phyloP scores from a whole-genome alignment of 2,113 vertebrate species.

The Danionella cerebrum region DNA sequence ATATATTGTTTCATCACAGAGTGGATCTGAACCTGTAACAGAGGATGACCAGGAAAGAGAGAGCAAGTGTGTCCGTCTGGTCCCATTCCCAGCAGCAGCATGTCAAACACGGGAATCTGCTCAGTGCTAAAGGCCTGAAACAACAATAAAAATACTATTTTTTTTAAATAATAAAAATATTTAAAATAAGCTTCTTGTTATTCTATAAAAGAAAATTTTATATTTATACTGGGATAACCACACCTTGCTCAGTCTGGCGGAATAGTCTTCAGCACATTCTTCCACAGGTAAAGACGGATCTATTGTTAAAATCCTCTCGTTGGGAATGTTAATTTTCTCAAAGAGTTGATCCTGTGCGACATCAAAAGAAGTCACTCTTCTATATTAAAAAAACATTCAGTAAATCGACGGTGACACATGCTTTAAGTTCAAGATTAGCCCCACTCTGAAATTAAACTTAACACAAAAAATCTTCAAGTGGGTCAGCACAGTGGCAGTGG shows the following conservation, averaged over 20 bases:
- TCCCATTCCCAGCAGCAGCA: slow-evolving; percentile 82
- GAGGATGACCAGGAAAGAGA: slow-evolving; percentile 81
- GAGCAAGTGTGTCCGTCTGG: slow-evolving; percentile 92
- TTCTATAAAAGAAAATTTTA: neutral
- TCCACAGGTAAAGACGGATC: slow-evolving; percentile 65
- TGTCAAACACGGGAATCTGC: slow-evolving; percentile 74
- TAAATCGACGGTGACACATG: too few relatives aligned
- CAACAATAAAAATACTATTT: too few relatives aligned
- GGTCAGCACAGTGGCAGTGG: too few relatives aligned
- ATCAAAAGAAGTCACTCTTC: neutral
- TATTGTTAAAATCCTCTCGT: slow-evolving; percentile 68
- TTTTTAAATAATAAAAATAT: too few relatives aligned
- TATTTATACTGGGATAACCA: neutral
- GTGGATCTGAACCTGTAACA: slow-evolving; percentile 68
- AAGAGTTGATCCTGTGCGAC: slow-evolving; percentile 67
- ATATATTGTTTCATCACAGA: neutral
- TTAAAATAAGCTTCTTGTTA: too few relatives aligned
- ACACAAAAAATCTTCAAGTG: too few relatives aligned
- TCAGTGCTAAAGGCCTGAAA: slow-evolving; percentile 72
- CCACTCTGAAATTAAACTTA: too few relatives aligned
- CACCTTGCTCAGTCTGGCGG: slow-evolving; percentile 74
- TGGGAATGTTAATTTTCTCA: slow-evolving; percentile 68
- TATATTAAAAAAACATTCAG: neutral
- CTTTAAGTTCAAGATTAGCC: too few relatives aligned
- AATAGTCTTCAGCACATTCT: slow-evolving; percentile 78